Percentiles rank a stretch among this genome's conserved stretches.
These are phyloP conservation scores for Sthenelais limicola DNA, from an alignment of 2,888 invertebrate species.

Conservation along the genomic window DNA sequence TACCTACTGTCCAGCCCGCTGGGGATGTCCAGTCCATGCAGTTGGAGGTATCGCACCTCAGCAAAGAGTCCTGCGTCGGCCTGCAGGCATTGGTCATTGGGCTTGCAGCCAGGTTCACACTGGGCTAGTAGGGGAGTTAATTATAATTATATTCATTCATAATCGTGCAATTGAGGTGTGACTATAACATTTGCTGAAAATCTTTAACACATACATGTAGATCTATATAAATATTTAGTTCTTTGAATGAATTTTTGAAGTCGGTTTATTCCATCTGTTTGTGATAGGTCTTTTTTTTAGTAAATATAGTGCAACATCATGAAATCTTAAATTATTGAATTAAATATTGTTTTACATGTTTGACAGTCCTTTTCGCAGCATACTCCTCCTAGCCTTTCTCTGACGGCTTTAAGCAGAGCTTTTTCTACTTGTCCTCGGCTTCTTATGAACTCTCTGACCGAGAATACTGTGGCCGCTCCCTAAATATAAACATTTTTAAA, in stretches of 20 bases:
- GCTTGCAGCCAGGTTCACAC: slow-evolving; percentile 55
- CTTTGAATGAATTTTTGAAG: too few relatives aligned
- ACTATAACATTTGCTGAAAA: too few relatives aligned
- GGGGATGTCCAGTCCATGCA: slow-evolving; percentile 50
- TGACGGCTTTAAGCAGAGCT: slow-evolving; percentile 55
- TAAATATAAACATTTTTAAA: slow-evolving; percentile 42
- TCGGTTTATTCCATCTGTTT: too few relatives aligned
- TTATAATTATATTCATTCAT: too few relatives aligned
- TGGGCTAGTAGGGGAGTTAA: neutral
- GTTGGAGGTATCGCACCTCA: slow-evolving; percentile 57
- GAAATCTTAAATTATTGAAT: too few relatives aligned
- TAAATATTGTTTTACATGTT: neutral
- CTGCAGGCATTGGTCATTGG: slow-evolving; percentile 45
- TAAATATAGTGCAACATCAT: too few relatives aligned
- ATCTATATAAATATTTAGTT: too few relatives aligned
- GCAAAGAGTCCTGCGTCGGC: slow-evolving; percentile 52
- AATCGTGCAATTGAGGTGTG: too few relatives aligned
- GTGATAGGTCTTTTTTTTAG: too few relatives aligned
- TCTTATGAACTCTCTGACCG: slow-evolving; percentile 56
- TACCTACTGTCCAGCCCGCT: slow-evolving; percentile 57
- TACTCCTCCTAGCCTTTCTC: slow-evolving; percentile 59
- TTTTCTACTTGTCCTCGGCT: slow-evolving; percentile 55
- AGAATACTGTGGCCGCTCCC: slow-evolving; percentile 58
- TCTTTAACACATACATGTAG: too few relatives aligned
- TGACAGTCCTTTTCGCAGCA: slow-evolving; percentile 59